Conservation (phyloP, 1,140 invertebrate species). For the Eueides isabella region DNA sequence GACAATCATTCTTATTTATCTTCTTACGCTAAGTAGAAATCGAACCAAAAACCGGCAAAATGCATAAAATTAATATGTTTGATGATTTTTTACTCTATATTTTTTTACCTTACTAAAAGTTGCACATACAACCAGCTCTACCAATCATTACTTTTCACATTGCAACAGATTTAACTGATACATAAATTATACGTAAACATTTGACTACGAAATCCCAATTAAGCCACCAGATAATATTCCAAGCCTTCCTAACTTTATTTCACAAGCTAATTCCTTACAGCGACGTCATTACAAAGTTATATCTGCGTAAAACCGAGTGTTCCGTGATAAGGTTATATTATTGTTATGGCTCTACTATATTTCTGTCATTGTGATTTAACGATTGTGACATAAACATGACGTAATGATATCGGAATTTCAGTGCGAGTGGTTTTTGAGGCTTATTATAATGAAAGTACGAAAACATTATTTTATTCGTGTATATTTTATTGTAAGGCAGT, state of each 20-base stretch:
- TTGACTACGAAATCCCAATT: background rate
- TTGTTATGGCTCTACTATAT: slow-evolving; percentile 32
- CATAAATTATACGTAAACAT: background rate
- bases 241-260: slow-evolving; percentile 7
- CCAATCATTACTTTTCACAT: background rate
- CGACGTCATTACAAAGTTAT: slow-evolving; percentile 20
- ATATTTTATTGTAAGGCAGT: no score
- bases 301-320: slow-evolving; percentile 15
- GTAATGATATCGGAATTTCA: background rate
- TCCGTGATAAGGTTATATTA: slow-evolving; percentile 32
- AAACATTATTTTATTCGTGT: background rate
- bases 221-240: slow-evolving; percentile 7
- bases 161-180: background rate
- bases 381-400: slow-evolving; percentile 18
- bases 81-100: no score
- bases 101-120: background rate
- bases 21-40: no score
- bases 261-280: slow-evolving; percentile 9
- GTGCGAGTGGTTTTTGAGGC: background rate
- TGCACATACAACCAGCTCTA: background rate
- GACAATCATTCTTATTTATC: no score
- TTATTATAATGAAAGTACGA: background rate
- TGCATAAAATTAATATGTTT: no score
- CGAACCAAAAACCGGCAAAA: no score
- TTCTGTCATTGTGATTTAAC: slow-evolving; percentile 33